Evolutionary conservation across 2,113 vertebrate species (phyloP).

Genomic region (Periophthalmodon schlosseri): DNA sequence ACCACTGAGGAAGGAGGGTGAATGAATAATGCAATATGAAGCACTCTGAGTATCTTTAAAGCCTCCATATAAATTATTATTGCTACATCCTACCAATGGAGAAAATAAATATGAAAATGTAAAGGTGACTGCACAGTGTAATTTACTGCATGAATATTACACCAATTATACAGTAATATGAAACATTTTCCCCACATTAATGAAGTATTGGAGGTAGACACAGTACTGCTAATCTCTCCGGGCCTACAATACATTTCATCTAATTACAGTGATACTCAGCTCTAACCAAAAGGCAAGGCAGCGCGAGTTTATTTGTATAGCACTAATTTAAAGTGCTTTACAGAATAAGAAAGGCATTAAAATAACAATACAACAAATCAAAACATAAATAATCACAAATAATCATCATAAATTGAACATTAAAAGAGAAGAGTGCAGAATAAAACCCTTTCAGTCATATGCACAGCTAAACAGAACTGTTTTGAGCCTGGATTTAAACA

Average conservation of each 20-base stretch:
- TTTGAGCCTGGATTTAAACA: too few relatives aligned
- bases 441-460: too few relatives aligned
- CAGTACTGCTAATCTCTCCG: slow-evolving; percentile 15
- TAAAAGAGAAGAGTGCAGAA: too few relatives aligned
- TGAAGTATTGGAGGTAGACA: not conserved
- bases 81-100: not conserved
- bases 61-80: not conserved
- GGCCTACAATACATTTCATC: slow-evolving; percentile 31
- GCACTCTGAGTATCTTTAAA: not conserved
- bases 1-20: not conserved
- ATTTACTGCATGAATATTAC: slow-evolving; percentile 16
- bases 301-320: too few relatives aligned
- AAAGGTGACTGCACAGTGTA: not conserved
- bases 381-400: too few relatives aligned
- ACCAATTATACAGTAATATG: not conserved
- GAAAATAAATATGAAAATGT: not conserved
- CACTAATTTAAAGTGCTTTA: too few relatives aligned
- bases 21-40: not conserved
- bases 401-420: too few relatives aligned
- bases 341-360: too few relatives aligned
- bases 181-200: not conserved
- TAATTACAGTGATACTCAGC: slow-evolving; percentile 27
- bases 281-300: too few relatives aligned
- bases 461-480: too few relatives aligned
- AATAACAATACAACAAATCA: too few relatives aligned